Percentiles rank a stretch among this genome's conserved stretches.
phyloP scores from a whole-genome alignment of 2,113 vertebrate genomes.

The Oryzias melastigma region DNA sequence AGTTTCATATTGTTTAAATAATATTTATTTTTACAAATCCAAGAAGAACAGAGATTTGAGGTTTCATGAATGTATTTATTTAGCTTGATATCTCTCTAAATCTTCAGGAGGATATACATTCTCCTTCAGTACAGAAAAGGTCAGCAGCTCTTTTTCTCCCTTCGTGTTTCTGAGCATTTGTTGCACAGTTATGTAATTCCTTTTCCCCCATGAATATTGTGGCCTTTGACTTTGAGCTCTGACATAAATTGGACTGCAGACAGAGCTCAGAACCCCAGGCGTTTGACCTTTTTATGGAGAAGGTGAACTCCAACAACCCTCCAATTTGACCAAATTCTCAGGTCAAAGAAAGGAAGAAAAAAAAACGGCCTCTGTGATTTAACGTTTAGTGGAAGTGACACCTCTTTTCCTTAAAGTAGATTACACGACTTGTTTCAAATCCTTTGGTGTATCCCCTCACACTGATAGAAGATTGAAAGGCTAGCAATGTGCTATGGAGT shows the following conservation, averaged over 20 bases:
- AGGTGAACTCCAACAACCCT: background rate
- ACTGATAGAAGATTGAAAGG: conserved; percentile 18
- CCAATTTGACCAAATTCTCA: background rate
- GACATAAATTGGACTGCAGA: conserved; percentile 15
- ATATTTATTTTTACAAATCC: no score
- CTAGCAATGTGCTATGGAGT: no score
- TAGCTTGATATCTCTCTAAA: background rate
- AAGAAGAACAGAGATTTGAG: background rate
- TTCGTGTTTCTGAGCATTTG: background rate
- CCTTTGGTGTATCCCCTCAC: conserved; percentile 5
- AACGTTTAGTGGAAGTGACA: conserved; percentile 11
- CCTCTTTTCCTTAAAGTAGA: background rate
- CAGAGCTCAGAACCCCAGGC: conserved; percentile 22
- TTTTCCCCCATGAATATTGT: conserved; percentile 10
- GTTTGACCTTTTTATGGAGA: conserved; percentile 34
- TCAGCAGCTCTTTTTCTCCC: no score
- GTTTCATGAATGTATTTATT: background rate
- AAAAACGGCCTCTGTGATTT: conserved; percentile 10
- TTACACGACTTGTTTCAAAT: conserved; percentile 12
- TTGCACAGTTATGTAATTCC: background rate
- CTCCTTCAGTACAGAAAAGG: no score
- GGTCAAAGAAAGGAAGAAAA: conserved; percentile 21
- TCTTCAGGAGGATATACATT: no score
- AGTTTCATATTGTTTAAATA: no score
- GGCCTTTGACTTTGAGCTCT: conserved; percentile 37